A percentile compares a stretch with the other conserved stretches of the same genome.
Evolutionary conservation across 2,888 invertebrate species (phyloP).

Genomic region (Macaria liturata): DNA sequence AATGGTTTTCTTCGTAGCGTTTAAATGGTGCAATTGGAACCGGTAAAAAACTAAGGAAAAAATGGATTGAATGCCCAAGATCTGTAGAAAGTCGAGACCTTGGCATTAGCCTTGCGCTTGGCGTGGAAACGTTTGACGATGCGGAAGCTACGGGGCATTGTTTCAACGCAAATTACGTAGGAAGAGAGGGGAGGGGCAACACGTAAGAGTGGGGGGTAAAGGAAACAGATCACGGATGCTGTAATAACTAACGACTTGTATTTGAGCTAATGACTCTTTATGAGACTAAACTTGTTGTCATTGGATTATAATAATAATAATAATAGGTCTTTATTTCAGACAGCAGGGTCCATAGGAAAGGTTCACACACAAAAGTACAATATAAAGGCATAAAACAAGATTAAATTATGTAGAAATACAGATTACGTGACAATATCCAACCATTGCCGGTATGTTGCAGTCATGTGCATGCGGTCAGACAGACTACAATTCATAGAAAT

Average conservation of each 20-base stretch:
- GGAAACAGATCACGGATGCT: conserved; percentile 59
- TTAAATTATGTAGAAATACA: too few species aligned
- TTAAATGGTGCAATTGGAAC: conserved; percentile 17
- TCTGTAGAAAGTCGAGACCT: conserved; percentile 75
- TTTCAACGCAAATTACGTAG: conserved; percentile 63
- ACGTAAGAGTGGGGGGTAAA: conserved; percentile 30
- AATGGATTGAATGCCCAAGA: conserved; percentile 17
- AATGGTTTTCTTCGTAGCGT: conserved; percentile 18
- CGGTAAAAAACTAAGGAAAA: conserved; percentile 17
- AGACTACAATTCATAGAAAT: too few species aligned
- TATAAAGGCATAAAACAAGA: too few species aligned
- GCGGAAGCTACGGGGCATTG: conserved; percentile 73
- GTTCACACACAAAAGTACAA: too few species aligned
- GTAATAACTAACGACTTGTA: conserved; percentile 43
- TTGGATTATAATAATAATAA: too few species aligned
- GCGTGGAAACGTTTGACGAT: conserved; percentile 71
- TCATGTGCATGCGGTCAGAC: too few species aligned
- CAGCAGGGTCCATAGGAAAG: too few species aligned
- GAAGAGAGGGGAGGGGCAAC: conserved; percentile 35
- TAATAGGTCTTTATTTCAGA: too few species aligned
- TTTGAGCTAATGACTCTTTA: conserved; percentile 37
- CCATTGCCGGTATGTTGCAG: too few species aligned
- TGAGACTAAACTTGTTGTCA: conserved; percentile 27
- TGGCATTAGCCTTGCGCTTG: conserved; percentile 74
- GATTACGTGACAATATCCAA: too few species aligned